Evolutionary conservation across 2,888 invertebrate genomes (phyloP).

Genomic region (Thereva unica): DNA sequence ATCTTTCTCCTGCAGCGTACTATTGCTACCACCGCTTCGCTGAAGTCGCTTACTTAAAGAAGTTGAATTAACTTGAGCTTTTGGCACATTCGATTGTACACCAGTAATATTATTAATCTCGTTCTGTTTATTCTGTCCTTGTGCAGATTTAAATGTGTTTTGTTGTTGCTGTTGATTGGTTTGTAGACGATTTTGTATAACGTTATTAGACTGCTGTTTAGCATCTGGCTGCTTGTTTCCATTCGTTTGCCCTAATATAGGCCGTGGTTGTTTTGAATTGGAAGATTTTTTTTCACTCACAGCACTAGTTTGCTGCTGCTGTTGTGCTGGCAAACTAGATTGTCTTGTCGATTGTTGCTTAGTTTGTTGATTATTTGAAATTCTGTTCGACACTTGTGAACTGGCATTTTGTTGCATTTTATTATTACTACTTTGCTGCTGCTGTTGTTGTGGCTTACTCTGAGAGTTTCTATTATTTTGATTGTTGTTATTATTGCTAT

Average conservation of each 20-base stretch:
- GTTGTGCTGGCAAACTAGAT: constrained; percentile 24
- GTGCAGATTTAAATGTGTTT: background rate
- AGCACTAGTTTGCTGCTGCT: constrained; percentile 13
- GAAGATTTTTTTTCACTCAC: no score
- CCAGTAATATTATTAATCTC: background rate
- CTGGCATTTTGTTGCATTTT: constrained; percentile 6
- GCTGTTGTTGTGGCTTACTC: constrained; percentile 28
- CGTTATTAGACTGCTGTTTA: constrained; percentile 13
- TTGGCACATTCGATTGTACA: constrained; percentile 13
- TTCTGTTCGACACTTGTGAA: no score
- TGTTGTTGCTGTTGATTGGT: constrained; percentile 26
- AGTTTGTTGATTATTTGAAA: no score
- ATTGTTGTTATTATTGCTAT: constrained; percentile 43
- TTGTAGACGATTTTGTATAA: background rate
- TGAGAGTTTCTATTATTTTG: constrained; percentile 41
- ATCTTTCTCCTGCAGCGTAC: constrained; percentile 17
- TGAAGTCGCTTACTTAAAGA: constrained; percentile 9
- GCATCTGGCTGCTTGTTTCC: constrained; percentile 1
- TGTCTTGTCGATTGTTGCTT: no score
- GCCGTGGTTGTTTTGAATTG: constrained; percentile 26
- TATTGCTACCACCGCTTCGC: constrained; percentile 15
- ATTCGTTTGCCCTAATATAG: constrained; percentile 13
- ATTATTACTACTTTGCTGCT: background rate
- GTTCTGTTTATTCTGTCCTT: background rate
- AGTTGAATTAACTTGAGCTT: constrained; percentile 6